These are phyloP conservation scores for Drosophila murphyi DNA, from an alignment of 1,140 invertebrate species.

Conservation along the genomic window DNA sequence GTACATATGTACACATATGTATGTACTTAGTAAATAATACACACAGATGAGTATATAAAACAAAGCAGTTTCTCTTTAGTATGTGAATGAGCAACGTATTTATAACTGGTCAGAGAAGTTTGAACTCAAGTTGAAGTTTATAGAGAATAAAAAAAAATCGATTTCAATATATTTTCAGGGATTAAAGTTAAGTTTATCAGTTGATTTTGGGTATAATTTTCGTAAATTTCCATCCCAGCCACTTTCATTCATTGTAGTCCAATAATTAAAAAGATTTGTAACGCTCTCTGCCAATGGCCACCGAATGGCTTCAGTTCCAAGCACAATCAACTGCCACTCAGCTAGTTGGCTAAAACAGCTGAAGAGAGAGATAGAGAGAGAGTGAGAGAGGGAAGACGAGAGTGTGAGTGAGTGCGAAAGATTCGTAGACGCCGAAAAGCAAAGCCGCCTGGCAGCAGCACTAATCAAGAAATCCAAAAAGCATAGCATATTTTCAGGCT, in stretches of 20 bases:
- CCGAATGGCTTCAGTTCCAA: neutral
- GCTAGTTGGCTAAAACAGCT: neutral
- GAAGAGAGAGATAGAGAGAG: neutral
- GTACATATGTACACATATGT: neutral
- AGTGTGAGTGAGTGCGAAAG: neutral
- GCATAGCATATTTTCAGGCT: slow-evolving; percentile 62
- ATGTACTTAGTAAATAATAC: neutral
- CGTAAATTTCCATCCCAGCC: too few relatives aligned
- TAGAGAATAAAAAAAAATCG: neutral
- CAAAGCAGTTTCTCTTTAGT: neutral
- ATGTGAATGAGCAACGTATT: neutral
- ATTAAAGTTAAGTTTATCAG: too few relatives aligned
- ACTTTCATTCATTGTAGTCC: too few relatives aligned
- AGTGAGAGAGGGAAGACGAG: neutral
- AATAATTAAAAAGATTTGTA: too few relatives aligned
- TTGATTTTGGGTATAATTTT: too few relatives aligned
- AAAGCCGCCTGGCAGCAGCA: slow-evolving; percentile 12
- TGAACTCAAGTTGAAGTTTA: neutral
- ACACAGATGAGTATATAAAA: neutral
- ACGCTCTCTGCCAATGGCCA: neutral
- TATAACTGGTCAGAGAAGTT: neutral
- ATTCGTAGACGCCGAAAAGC: slow-evolving; percentile 3
- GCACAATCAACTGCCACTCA: slow-evolving; percentile 7
- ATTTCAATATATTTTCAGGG: neutral
- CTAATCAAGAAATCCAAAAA: slow-evolving; percentile 74